These are phyloP conservation scores for Ctenochaetus hawaiiensis DNA, from an alignment of 2,797 vertebrate genomes.

Conservation along the genomic window DNA sequence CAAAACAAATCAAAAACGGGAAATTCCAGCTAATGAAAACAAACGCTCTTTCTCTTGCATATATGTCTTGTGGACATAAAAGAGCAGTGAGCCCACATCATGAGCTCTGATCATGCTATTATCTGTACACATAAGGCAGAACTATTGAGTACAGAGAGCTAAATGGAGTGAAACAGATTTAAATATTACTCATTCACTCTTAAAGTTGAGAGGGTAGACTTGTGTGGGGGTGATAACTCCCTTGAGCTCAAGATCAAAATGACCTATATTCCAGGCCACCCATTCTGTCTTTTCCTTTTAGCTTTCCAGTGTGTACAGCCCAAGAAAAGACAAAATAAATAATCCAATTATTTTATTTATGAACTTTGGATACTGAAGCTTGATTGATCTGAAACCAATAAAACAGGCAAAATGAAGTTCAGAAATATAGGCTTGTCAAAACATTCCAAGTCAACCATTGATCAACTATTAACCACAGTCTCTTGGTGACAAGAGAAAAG, in stretches of 20 bases:
- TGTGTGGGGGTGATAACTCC: background rate
- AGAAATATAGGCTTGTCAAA: constrained; percentile 40
- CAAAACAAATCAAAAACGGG: too few relatives aligned
- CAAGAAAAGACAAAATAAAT: constrained; percentile 18
- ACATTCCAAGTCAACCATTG: constrained; percentile 31
- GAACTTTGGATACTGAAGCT: constrained; percentile 5
- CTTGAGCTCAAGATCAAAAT: background rate
- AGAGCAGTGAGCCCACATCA: too few relatives aligned
- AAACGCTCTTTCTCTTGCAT: too few relatives aligned
- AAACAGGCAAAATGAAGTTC: constrained; percentile 9
- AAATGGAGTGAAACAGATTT: background rate
- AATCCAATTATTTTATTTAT: constrained; percentile 5
- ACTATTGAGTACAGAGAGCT: background rate
- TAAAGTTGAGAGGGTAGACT: background rate
- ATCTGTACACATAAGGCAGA: background rate
- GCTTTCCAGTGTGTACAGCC: background rate
- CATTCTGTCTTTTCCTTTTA: constrained; percentile 7
- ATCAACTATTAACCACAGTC: constrained; percentile 35
- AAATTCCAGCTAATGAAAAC: background rate
- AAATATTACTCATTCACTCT: background rate
- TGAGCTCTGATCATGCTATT: background rate
- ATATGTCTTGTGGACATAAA: background rate
- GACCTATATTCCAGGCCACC: background rate
- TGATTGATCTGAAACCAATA: constrained; percentile 15
- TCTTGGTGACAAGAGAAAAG: constrained; percentile 3